These are phyloP conservation scores for Poeciliopsis turrubarensis DNA, from an alignment of 2,113 vertebrate species.

Conservation along the genomic window DNA sequence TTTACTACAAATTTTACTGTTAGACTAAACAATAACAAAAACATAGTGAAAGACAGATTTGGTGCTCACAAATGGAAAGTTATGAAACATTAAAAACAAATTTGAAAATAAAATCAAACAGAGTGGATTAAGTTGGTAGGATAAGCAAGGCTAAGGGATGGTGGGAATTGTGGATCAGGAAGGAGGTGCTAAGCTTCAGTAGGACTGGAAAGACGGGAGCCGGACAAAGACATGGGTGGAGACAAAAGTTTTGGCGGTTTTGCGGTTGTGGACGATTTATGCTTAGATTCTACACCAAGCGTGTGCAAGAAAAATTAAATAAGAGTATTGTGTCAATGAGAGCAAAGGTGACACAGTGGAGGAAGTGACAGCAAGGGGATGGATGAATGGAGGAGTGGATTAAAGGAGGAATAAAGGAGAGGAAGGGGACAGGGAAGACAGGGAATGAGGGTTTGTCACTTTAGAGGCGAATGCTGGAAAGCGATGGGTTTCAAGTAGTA, in stretches of 20 bases:
- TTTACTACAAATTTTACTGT: slow-evolving; percentile 52
- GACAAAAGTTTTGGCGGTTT: slow-evolving; percentile 75
- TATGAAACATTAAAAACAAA: slow-evolving; percentile 5
- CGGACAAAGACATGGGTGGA: slow-evolving; percentile 65
- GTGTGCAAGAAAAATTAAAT: slow-evolving; percentile 47
- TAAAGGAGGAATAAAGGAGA: slow-evolving; percentile 47
- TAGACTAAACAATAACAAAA: slow-evolving; percentile 40
- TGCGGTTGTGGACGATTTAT: slow-evolving; percentile 54
- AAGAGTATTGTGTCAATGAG: slow-evolving; percentile 23
- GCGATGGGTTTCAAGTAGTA: slow-evolving; percentile 75
- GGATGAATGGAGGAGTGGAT: slow-evolving; percentile 39
- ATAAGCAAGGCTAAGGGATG: neutral
- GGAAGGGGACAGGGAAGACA: slow-evolving; percentile 66
- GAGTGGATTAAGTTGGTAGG: slow-evolving; percentile 12
- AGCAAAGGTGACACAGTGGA: slow-evolving; percentile 35
- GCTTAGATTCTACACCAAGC: slow-evolving; percentile 70
- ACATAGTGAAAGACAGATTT: slow-evolving; percentile 39
- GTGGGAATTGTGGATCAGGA: neutral
- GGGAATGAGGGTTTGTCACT: slow-evolving; percentile 78
- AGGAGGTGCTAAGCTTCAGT: slow-evolving; percentile 62
- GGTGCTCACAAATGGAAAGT: slow-evolving; percentile 21
- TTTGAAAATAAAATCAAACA: slow-evolving; percentile 14
- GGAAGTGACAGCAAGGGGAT: slow-evolving; percentile 4
- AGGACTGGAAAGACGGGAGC: slow-evolving; percentile 36
- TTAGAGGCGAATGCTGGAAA: slow-evolving; percentile 76